Percentiles rank a stretch among this genome's conserved stretches.
These are phyloP conservation scores for Pycnonotus jocosus DNA, from an alignment of 2,113 vertebrate genomes.

Conservation along the genomic window DNA sequence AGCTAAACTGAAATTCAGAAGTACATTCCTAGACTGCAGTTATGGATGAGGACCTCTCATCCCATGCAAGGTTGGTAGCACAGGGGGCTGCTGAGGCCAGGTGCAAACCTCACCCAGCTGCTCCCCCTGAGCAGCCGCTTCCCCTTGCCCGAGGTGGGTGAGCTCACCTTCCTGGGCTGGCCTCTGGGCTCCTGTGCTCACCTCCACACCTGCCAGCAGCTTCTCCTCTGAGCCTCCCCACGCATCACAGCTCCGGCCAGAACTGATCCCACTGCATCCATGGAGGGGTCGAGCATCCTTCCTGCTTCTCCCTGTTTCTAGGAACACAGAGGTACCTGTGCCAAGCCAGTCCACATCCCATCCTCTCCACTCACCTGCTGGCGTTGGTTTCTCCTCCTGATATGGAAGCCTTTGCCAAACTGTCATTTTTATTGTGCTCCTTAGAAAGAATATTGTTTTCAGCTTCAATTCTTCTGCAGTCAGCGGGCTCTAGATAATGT, in stretches of 20 bases:
- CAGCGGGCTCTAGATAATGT: neutral
- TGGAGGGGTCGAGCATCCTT: accelerated
- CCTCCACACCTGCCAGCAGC: neutral
- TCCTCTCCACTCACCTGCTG: neutral
- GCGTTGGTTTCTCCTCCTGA: neutral
- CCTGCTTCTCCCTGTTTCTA: neutral
- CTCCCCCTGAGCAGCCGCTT: neutral
- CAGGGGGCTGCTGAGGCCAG: neutral
- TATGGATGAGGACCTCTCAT: neutral
- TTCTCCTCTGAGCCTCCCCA: neutral
- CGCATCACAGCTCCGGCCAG: neutral
- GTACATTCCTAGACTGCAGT: neutral
- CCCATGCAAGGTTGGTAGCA: neutral
- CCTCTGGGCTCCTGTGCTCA: accelerated
- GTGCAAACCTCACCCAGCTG: accelerated
- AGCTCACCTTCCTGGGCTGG: neutral
- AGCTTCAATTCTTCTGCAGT: neutral
- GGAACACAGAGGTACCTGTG: neutral
- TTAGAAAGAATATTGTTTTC: neutral
- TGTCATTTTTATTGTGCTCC: neutral
- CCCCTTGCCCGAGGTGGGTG: neutral
- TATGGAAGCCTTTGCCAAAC: neutral
- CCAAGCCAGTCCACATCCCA: neutral
- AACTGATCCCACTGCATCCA: neutral
- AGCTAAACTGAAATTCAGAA: neutral